A percentile compares a stretch with the other conserved stretches of the same genome.
Evolutionary conservation across 2,888 invertebrate genomes (phyloP).

Genomic region (Apocheima hispidaria): DNA sequence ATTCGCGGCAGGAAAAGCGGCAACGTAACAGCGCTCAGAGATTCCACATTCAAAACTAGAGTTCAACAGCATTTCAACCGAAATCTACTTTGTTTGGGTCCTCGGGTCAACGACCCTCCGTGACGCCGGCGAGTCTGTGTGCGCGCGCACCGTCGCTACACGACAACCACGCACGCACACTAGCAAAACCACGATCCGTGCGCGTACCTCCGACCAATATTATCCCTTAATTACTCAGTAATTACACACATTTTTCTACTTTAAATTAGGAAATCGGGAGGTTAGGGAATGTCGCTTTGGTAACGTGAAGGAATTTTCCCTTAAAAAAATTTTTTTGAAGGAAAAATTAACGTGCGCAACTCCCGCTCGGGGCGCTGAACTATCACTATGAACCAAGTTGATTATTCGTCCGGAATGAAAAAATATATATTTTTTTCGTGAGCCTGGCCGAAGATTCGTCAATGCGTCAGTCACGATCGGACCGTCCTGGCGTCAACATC

Average conservation of each 20-base stretch:
- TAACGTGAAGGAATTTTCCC: constrained; percentile 48
- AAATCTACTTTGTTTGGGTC: constrained; percentile 86
- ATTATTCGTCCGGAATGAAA: constrained; percentile 82
- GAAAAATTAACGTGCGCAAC: constrained; percentile 50
- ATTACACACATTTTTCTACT: constrained; percentile 56
- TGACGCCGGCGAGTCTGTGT: constrained; percentile 75
- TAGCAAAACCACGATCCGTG: constrained; percentile 52
- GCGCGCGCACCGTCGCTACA: constrained; percentile 68
- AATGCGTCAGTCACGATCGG: constrained; percentile 81
- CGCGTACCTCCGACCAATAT: constrained; percentile 65
- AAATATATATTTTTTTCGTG: constrained; percentile 82
- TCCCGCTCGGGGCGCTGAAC: constrained; percentile 77
- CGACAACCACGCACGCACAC: constrained; percentile 69
- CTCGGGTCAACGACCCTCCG: constrained; percentile 78
- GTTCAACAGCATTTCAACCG: constrained; percentile 85
- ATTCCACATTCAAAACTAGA: constrained; percentile 79
- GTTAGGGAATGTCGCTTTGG: constrained; percentile 41
- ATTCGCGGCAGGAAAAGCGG: constrained; percentile 68
- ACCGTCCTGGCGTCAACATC: constrained; percentile 78
- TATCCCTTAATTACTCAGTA: constrained; percentile 73
- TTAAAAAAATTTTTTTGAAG: constrained; percentile 57
- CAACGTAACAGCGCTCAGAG: constrained; percentile 65
- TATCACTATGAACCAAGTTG: constrained; percentile 82
- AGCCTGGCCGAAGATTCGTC: constrained; percentile 81
- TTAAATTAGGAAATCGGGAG: constrained; percentile 50